These are phyloP conservation scores for Eriosoma lanigerum DNA, from an alignment of 1,140 invertebrate genomes.

Conservation along the genomic window DNA sequence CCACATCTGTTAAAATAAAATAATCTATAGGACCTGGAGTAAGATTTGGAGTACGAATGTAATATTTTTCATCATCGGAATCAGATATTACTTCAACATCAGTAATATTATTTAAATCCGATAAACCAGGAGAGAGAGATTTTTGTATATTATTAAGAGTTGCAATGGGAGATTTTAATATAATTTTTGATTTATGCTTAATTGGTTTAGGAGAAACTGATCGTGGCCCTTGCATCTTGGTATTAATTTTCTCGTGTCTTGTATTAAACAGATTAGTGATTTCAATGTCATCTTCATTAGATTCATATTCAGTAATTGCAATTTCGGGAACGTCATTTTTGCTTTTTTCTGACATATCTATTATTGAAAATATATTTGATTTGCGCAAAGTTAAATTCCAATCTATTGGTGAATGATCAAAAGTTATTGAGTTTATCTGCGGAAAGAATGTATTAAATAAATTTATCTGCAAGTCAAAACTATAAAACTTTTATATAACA, in stretches of 20 bases:
- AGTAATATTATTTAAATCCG: conserved; percentile 11
- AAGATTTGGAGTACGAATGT: background rate
- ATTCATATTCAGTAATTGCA: conserved; percentile 41
- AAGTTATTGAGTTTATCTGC: conserved; percentile 40
- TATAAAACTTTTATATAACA: background rate
- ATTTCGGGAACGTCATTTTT: conserved; percentile 7
- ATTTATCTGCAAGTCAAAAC: background rate
- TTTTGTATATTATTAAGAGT: conserved; percentile 10
- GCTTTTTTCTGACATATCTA: conserved; percentile 4
- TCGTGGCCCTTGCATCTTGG: background rate
- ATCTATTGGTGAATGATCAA: conserved; percentile 14
- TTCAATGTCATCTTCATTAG: conserved; percentile 28
- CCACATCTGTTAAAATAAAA: conserved; percentile 39
- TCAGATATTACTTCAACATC: conserved; percentile 43
- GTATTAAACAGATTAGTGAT: conserved; percentile 23
- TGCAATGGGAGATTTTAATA: conserved; percentile 32
- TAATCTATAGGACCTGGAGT: conserved; percentile 7
- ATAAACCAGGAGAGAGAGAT: conserved; percentile 12
- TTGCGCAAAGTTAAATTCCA: background rate
- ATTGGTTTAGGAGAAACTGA: conserved; percentile 9
- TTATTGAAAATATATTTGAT: background rate
- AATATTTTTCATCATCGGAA: conserved; percentile 43
- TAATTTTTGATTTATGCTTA: conserved; percentile 30
- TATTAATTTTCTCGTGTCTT: background rate
- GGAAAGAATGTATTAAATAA: conserved; percentile 27